phyloP scores from a whole-genome alignment of 2,113 vertebrate genomes.

The Nothoprocta pentlandii region DNA sequence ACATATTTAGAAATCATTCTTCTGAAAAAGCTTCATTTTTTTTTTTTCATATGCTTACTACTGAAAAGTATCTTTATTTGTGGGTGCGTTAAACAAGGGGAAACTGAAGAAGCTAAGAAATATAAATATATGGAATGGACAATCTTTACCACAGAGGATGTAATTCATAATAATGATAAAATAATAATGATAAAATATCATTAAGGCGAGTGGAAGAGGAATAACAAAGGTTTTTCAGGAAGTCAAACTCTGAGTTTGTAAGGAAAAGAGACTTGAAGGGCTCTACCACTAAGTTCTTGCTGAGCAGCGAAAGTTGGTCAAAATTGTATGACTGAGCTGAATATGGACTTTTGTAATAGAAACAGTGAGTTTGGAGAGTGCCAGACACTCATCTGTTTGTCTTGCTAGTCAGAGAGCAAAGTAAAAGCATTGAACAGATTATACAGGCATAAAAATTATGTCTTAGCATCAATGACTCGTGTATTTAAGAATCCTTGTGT shows the following conservation, averaged over 20 bases:
- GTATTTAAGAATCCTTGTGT: not conserved
- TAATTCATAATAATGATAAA: not conserved
- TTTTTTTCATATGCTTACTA: not conserved
- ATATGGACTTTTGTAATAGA: not conserved
- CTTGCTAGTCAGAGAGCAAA: not conserved
- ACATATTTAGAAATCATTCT: not conserved
- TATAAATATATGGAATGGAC: not conserved
- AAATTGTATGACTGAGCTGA: not conserved
- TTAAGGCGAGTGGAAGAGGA: not conserved
- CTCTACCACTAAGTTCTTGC: not conserved
- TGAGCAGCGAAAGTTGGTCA: not conserved
- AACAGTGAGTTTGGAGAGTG: not conserved
- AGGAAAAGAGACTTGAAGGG: not conserved
- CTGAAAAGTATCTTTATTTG: not conserved
- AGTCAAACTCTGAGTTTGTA: not conserved
- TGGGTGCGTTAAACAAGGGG: fast-evolving
- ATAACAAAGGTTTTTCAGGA: not conserved
- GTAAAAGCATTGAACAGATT: not conserved
- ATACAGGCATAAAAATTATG: not conserved
- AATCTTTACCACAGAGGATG: not conserved
- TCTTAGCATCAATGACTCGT: not conserved
- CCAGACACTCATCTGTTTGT: fast-evolving
- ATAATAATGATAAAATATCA: not conserved
- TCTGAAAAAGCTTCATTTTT: not conserved
- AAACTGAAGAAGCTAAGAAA: not conserved